phyloP scores from a whole-genome alignment of 2,113 vertebrate species.

The Telmatochromis sp. region DNA sequence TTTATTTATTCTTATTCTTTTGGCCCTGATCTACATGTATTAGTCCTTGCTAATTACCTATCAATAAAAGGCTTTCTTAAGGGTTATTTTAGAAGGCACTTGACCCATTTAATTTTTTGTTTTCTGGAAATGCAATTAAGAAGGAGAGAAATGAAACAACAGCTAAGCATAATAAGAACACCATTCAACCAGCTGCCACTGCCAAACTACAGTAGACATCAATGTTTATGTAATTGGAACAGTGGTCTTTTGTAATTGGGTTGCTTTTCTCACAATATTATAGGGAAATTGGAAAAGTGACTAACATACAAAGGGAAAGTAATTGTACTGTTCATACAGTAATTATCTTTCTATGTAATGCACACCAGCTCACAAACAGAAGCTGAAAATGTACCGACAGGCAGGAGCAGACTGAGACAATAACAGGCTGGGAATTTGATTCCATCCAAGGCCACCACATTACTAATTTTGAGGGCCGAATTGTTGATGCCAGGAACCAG shows the following conservation, averaged over 20 bases:
- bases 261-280: background rate
- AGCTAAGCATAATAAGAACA: conserved; percentile 2
- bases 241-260: conserved; percentile 30
- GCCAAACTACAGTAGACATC: conserved; percentile 22
- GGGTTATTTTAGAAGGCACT: conserved; percentile 15
- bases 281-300: background rate
- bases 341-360: background rate
- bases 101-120: conserved; percentile 32
- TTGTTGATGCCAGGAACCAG: background rate
- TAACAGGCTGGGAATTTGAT: background rate
- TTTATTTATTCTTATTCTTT: background rate
- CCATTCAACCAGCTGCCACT: conserved; percentile 19
- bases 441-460: background rate
- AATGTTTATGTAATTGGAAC: conserved; percentile 37
- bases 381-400: background rate
- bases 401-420: background rate
- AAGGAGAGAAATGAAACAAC: background rate
- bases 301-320: background rate
- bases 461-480: background rate
- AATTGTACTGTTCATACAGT: conserved; percentile 3
- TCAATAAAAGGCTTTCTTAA: background rate
- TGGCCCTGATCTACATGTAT: background rate
- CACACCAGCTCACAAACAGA: background rate
- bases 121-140: conserved; percentile 24
- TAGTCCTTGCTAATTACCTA: background rate